A percentile compares a stretch with the other conserved stretches of the same genome.
Evolutionary conservation across 2,113 vertebrate genomes (phyloP).

Genomic region (Gallinago media): DNA sequence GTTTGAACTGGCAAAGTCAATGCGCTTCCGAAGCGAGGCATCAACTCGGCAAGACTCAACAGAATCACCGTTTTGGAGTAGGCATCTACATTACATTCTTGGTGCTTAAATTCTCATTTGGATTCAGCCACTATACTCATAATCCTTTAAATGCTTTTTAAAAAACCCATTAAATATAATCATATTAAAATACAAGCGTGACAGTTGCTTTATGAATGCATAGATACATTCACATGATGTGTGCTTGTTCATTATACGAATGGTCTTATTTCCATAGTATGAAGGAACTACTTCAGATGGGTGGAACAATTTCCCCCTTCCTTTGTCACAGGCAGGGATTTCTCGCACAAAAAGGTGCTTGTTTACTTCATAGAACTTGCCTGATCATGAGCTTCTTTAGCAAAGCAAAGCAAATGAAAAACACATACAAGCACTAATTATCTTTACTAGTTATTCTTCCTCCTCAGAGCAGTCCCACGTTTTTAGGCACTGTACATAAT

Average conservation of each 20-base stretch:
- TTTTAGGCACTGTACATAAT: background rate
- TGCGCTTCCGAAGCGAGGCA: background rate
- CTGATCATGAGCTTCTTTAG: conserved; percentile 53
- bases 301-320: conserved; percentile 3
- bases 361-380: conserved; percentile 26
- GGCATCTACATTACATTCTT: background rate
- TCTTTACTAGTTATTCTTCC: conserved; percentile 39
- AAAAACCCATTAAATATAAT: background rate
- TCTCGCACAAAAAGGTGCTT: background rate
- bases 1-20: background rate
- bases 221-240: background rate
- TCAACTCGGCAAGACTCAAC: background rate
- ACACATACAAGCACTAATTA: conserved; percentile 34
- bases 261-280: conserved; percentile 23
- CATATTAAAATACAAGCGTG: conserved; percentile 15
- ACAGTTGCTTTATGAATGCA: conserved; percentile 4
- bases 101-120: background rate
- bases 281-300: conserved; percentile 24
- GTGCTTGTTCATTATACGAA: background rate
- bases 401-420: conserved; percentile 59
- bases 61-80: background rate
- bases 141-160: background rate
- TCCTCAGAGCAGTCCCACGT: background rate
- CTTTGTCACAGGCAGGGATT: background rate
- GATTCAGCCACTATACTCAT: background rate